Percentiles rank a stretch among this genome's conserved stretches.
These are phyloP conservation scores for Suillia variegata DNA, from an alignment of 2,888 invertebrate genomes.

Conservation along the genomic window DNA sequence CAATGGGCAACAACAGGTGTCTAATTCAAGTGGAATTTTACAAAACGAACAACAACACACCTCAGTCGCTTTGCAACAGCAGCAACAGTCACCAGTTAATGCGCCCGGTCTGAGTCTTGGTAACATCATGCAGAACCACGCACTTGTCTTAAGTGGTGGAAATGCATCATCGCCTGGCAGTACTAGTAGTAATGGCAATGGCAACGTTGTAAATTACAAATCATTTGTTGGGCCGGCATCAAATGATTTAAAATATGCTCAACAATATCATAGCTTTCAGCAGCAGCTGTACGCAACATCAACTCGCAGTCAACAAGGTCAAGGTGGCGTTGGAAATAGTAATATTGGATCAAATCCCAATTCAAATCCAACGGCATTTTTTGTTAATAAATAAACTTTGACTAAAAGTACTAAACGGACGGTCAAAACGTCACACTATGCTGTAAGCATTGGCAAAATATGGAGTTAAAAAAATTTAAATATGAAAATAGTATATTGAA, in stretches of 20 bases:
- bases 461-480: no score
- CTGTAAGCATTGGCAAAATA: no score
- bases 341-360: constrained; percentile 47
- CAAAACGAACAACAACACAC: background rate
- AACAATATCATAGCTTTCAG: constrained; percentile 95
- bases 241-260: constrained; percentile 90
- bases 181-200: constrained; percentile 7
- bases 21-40: background rate
- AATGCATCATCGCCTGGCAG: background rate
- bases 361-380: constrained; percentile 59
- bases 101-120: constrained; percentile 29
- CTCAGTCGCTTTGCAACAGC: background rate
- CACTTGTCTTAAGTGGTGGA: background rate
- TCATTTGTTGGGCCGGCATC: constrained; percentile 86
- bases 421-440: no score
- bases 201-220: constrained; percentile 40
- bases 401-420: no score
- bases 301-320: constrained; percentile 68
- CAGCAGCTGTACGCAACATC: constrained; percentile 92
- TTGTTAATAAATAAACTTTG: constrained; percentile 58
- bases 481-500: no score
- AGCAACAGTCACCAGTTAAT: constrained; percentile 25
- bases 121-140: constrained; percentile 18
- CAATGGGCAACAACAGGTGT: background rate
- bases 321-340: constrained; percentile 24